Conservation (phyloP, 2,888 invertebrate genomes). For the Xestia rhomboidea region DNA sequence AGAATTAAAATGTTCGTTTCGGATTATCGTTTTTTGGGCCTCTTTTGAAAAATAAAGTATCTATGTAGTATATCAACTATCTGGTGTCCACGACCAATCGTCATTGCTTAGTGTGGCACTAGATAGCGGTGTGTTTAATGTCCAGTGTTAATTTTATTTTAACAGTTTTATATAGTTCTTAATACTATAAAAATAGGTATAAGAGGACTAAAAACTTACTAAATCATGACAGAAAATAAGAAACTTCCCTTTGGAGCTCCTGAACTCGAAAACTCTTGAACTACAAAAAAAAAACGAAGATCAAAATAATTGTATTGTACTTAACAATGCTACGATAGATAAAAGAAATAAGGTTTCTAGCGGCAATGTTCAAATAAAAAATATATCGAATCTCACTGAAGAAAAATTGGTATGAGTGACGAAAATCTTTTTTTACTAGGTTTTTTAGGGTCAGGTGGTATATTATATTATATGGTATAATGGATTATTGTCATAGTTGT, state of each 20-base stretch:
- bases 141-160: too few relatives aligned
- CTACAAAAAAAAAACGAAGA: slow-evolving; percentile 25
- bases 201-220: background rate
- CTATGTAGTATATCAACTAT: too few relatives aligned
- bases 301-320: background rate
- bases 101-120: too few relatives aligned
- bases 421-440: slow-evolving; percentile 3
- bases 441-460: background rate
- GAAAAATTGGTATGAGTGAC: slow-evolving; percentile 13
- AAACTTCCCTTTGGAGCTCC: background rate
- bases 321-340: background rate
- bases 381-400: slow-evolving; percentile 6
- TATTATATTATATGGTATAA: too few relatives aligned
- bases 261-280: background rate
- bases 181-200: background rate
- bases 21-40: background rate
- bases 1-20: background rate
- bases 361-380: slow-evolving; percentile 31
- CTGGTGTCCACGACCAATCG: too few relatives aligned
- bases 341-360: slow-evolving; percentile 28
- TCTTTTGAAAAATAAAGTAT: background rate
- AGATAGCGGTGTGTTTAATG: too few relatives aligned
- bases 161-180: background rate
- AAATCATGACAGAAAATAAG: background rate
- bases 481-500: slow-evolving; percentile 16